Conservation (phyloP, 2,113 vertebrate species). For the Sigmodon hispidus region DNA sequence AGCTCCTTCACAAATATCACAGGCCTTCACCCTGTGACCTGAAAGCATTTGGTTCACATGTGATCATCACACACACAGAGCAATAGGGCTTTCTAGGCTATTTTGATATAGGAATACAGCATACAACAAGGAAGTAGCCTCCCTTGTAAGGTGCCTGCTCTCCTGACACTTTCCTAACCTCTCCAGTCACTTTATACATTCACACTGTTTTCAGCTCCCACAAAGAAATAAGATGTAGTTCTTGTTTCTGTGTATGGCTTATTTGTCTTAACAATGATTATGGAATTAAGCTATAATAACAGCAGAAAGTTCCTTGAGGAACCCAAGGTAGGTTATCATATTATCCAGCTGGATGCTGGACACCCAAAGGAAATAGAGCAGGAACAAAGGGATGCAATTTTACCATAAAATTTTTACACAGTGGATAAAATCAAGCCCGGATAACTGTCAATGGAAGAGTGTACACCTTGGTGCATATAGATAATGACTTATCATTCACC, state of each 20-base stretch:
- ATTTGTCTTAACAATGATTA: neutral
- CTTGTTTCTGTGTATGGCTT: neutral
- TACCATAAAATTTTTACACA: no score
- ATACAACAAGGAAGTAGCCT: accelerated
- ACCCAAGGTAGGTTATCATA: neutral
- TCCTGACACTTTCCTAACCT: no score
- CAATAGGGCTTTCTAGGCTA: no score
- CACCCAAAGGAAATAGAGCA: neutral
- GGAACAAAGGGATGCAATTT: neutral
- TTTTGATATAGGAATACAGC: neutral
- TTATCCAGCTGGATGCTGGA: neutral
- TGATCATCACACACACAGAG: no score
- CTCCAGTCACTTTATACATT: no score
- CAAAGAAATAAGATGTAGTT: neutral
- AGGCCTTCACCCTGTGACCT: accelerated
- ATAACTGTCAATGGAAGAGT: no score
- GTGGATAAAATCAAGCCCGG: neutral
- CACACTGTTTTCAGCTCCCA: neutral
- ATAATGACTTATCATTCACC: neutral
- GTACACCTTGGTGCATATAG: no score
- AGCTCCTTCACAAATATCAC: neutral
- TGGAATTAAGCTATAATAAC: no score
- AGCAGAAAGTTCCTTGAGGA: neutral
- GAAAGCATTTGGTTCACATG: neutral
- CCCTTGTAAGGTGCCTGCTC: neutral